Evolutionary conservation across 1,140 invertebrate species (phyloP).

Genomic region (Drosophila persimilis): DNA sequence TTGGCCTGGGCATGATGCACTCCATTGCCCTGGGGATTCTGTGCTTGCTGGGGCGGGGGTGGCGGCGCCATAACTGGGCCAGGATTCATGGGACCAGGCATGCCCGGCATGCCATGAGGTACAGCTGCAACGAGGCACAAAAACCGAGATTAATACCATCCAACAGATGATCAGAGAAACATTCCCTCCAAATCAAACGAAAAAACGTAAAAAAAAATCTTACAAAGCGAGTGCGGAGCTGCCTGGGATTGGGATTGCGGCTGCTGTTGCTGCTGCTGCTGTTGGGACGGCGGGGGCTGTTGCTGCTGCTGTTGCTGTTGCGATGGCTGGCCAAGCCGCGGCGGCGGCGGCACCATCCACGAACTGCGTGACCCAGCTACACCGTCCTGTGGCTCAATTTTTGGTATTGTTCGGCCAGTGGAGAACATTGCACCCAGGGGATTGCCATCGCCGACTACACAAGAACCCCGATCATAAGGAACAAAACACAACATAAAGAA

Average conservation of each 20-base stretch:
- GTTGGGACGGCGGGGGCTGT: slow-evolving; percentile 47
- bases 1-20: slow-evolving; percentile 66
- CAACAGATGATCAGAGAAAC: slow-evolving; percentile 20
- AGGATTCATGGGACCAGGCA: slow-evolving; percentile 74
- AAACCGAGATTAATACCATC: background rate
- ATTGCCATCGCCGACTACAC: slow-evolving; percentile 83
- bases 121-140: slow-evolving; percentile 55
- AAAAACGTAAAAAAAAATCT: slow-evolving; percentile 83
- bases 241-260: slow-evolving; percentile 67
- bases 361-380: slow-evolving; percentile 66
- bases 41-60: slow-evolving; percentile 71
- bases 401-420: slow-evolving; percentile 83
- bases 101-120: slow-evolving; percentile 75
- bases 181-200: slow-evolving; percentile 65
- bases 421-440: slow-evolving; percentile 84
- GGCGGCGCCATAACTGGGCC: slow-evolving; percentile 75
- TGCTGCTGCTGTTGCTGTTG: slow-evolving; percentile 48
- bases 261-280: slow-evolving; percentile 54
- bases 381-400: slow-evolving; percentile 83
- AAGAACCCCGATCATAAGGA: slow-evolving; percentile 36
- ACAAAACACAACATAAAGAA: slow-evolving; percentile 14
- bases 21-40: slow-evolving; percentile 73
- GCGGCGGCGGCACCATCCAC: slow-evolving; percentile 77
- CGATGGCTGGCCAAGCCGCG: slow-evolving; percentile 53
- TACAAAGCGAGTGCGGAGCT: slow-evolving; percentile 85